Conservation (phyloP, 2,888 invertebrate genomes). For the Lithophane socia region DNA sequence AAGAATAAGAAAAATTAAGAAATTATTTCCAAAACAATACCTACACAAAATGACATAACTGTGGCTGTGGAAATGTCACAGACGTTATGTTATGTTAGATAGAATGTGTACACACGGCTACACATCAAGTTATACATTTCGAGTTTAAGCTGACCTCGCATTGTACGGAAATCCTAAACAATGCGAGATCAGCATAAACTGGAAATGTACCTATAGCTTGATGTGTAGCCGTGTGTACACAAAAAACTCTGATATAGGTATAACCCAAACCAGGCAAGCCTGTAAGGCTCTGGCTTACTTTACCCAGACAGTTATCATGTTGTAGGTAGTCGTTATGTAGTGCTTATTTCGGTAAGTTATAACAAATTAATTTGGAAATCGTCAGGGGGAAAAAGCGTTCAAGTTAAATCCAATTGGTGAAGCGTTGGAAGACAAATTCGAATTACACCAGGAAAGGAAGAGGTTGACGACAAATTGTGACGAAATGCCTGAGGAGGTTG, state of each 20-base stretch:
- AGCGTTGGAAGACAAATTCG: constrained; percentile 92
- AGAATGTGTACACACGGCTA: too few relatives aligned
- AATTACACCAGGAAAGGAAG: constrained; percentile 87
- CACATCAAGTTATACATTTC: too few relatives aligned
- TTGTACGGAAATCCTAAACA: too few relatives aligned
- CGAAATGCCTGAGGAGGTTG: constrained; percentile 36
- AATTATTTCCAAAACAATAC: background rate
- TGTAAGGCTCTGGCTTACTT: background rate
- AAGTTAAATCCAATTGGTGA: constrained; percentile 92
- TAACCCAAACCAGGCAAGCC: background rate
- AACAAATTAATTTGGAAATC: constrained; percentile 51
- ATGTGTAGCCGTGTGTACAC: background rate
- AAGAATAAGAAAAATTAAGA: background rate
- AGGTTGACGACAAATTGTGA: constrained; percentile 75
- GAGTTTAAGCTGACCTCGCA: too few relatives aligned
- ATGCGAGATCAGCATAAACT: too few relatives aligned
- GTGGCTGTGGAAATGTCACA: too few relatives aligned
- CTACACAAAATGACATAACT: background rate
- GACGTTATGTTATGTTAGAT: too few relatives aligned
- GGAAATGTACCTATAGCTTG: too few relatives aligned
- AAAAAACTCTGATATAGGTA: background rate
- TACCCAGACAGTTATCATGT: background rate
- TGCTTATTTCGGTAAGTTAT: constrained; percentile 13
- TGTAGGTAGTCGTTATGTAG: background rate
- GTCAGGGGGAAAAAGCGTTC: constrained; percentile 92